Conservation (phyloP, 2,113 vertebrate genomes). For the pig (Sus scrofa) region T2T-Sscrofa CM000826.6:113055001-113055500, state of each 20-base stretch:
- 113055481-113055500: not conserved
- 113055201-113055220: slow-evolving; percentile 10
- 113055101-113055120: not conserved
- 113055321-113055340: not conserved
- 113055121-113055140: not conserved
- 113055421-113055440: slow-evolving; percentile 30
- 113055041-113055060: slow-evolving; percentile 21
- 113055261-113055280: not conserved
- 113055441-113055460: not conserved
- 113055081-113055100: not conserved
- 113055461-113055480: not conserved
- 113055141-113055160: not conserved
- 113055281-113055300: too few relatives aligned
- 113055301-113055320: slow-evolving; percentile 51
- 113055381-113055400: not conserved
- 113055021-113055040: not conserved
- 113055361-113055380: not conserved
- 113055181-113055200: not conserved
- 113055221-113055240: not conserved
- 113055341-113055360: slow-evolving; percentile 16
- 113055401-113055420: slow-evolving; percentile 15
- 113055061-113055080: not conserved
- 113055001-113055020: not conserved
- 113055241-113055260: not conserved
- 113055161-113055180: not conserved